Conservation (phyloP, 2,113 vertebrate species). For the Gnathonemus echidnorhynchus region DNA sequence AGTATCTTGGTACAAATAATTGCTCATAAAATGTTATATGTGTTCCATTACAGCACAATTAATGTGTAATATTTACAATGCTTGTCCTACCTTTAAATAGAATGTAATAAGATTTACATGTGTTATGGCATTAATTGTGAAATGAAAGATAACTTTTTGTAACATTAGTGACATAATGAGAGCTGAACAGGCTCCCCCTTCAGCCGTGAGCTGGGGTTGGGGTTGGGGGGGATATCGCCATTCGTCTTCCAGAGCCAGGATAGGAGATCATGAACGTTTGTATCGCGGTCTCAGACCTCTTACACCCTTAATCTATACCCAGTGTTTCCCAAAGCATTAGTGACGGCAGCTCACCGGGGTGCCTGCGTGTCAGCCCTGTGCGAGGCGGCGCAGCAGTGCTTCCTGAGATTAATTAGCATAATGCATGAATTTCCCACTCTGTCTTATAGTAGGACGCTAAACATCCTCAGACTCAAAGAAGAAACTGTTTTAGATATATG, state of each 20-base stretch:
- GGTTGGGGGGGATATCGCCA: not conserved
- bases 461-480: not conserved
- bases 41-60: not conserved
- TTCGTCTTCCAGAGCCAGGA: not conserved
- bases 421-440: not conserved
- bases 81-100: not conserved
- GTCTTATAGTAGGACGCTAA: not conserved
- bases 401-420: not conserved
- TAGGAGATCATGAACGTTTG: not conserved
- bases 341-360: no score
- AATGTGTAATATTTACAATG: not conserved
- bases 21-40: not conserved
- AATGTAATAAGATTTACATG: not conserved
- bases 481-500: not conserved
- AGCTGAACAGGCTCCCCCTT: not conserved
- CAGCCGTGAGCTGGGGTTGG: not conserved
- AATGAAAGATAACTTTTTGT: not conserved
- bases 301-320: not conserved
- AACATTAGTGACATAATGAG: not conserved
- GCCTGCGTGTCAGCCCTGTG: no score
- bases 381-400: not conserved
- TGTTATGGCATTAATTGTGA: not conserved
- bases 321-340: not conserved
- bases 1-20: not conserved
- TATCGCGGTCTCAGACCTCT: not conserved